Evolutionary conservation across 2,888 invertebrate genomes (phyloP).

Genomic region (Hypena proboscidalis): DNA sequence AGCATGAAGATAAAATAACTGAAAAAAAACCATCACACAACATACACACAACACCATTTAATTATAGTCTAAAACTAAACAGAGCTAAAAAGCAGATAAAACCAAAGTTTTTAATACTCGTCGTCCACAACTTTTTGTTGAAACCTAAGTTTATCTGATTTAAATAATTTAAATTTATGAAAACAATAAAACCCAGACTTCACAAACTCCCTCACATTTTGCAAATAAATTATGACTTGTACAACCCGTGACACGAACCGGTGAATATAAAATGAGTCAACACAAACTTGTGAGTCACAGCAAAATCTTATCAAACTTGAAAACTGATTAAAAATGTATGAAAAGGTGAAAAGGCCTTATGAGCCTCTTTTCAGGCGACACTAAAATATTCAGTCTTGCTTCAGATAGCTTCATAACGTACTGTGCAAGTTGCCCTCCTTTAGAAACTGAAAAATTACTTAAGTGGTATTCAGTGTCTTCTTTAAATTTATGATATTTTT

Average conservation of each 20-base stretch:
- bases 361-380: slow-evolving; percentile 22
- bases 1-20: no score
- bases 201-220: neutral
- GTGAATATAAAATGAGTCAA: slow-evolving; percentile 9
- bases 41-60: no score
- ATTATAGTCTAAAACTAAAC: no score
- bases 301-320: slow-evolving; percentile 22
- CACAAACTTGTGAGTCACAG: slow-evolving; percentile 8
- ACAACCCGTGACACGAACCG: slow-evolving; percentile 1
- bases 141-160: no score
- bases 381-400: slow-evolving; percentile 37
- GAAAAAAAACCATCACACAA: no score
- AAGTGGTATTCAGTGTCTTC: neutral
- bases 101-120: no score
- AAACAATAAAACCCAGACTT: neutral
- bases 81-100: no score
- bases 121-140: no score
- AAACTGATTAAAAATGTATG: slow-evolving; percentile 33
- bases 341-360: slow-evolving; percentile 14
- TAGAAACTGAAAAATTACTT: slow-evolving; percentile 12
- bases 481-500: no score
- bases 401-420: slow-evolving; percentile 11
- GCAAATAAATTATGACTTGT: slow-evolving; percentile 1
- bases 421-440: slow-evolving; percentile 4
- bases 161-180: no score